phyloP scores from a whole-genome alignment of 1,140 invertebrate species.

The Rhopalosiphum padi region DNA sequence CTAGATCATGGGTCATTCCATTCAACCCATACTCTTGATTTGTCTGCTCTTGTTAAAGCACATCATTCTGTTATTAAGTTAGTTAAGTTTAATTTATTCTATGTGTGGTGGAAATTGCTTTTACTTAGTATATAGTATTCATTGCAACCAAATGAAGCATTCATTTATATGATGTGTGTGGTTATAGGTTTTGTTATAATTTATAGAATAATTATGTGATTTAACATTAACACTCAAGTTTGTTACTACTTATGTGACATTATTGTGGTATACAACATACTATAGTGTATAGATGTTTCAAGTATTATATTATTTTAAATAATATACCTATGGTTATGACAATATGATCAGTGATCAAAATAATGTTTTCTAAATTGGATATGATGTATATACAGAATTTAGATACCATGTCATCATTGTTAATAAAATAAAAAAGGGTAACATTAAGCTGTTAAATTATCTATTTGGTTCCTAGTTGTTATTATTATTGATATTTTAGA shows the following conservation, averaged over 20 bases:
- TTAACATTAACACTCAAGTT: background rate
- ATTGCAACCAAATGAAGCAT: no score
- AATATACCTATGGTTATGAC: background rate
- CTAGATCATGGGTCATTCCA: background rate
- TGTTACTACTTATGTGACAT: background rate
- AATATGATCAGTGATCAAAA: background rate
- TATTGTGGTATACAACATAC: background rate
- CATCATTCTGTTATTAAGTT: background rate
- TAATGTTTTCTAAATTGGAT: background rate
- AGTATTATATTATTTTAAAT: background rate
- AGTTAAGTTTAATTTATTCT: background rate
- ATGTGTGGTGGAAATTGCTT: background rate
- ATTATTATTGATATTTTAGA: slow-evolving; percentile 11
- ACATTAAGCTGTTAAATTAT: background rate
- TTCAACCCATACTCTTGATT: background rate
- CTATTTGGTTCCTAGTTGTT: background rate
- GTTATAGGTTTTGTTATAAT: background rate
- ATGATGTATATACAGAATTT: background rate
- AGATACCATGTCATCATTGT: background rate
- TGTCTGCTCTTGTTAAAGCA: background rate
- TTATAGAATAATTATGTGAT: background rate
- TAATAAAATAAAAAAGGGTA: background rate
- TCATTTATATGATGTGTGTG: background rate
- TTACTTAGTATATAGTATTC: background rate
- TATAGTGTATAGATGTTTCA: background rate